phyloP scores from a whole-genome alignment of 2,888 invertebrate species.

The Amiota minor region DNA sequence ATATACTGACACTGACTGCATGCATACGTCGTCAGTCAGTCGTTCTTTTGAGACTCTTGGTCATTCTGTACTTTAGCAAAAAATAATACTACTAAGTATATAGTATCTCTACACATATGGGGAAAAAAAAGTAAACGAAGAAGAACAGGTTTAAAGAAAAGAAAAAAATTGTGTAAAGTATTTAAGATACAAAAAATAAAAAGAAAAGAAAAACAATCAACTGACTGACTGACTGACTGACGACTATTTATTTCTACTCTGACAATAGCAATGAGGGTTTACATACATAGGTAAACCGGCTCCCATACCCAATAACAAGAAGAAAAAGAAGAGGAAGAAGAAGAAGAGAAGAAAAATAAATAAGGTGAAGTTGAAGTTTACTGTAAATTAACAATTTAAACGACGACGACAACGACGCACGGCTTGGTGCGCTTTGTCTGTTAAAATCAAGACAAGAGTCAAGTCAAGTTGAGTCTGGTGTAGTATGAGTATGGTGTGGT shows the following conservation, averaged over 20 bases:
- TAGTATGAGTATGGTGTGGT: neutral
- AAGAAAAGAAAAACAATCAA: neutral
- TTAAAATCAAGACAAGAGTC: constrained; percentile 4
- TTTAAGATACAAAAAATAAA: neutral
- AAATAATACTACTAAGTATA: too few relatives aligned
- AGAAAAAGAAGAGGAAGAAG: neutral
- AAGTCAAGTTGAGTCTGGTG: neutral
- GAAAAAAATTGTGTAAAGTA: constrained; percentile 3
- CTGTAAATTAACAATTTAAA: constrained; percentile 71
- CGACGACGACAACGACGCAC: constrained; percentile 45
- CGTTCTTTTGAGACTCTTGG: too few relatives aligned
- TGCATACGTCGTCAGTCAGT: too few relatives aligned
- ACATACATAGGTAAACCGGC: neutral
- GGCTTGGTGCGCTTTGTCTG: neutral
- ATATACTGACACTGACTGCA: too few relatives aligned
- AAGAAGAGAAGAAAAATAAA: constrained; percentile 9
- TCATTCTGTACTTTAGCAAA: too few relatives aligned
- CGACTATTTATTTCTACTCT: neutral
- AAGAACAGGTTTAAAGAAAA: constrained; percentile 17
- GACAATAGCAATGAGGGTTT: too few relatives aligned
- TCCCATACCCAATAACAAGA: neutral
- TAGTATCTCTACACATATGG: too few relatives aligned
- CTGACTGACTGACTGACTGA: neutral
- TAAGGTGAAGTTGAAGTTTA: constrained; percentile 73
- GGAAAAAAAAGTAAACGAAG: constrained; percentile 12